Evolutionary conservation across 1,140 invertebrate genomes (phyloP).

Genomic region (Apolygus lucorum): DNA sequence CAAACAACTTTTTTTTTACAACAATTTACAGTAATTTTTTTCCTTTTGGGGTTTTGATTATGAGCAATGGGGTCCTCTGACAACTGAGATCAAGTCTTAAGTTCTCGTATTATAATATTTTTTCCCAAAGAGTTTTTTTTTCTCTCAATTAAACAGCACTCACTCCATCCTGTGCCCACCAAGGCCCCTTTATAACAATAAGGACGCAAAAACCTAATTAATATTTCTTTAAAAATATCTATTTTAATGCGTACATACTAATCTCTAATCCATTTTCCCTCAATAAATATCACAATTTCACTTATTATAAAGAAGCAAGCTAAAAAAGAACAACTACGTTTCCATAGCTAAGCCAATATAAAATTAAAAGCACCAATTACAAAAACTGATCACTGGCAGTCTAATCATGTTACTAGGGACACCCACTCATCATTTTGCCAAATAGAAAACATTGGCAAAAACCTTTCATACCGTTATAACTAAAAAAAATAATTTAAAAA

Average conservation of each 20-base stretch:
- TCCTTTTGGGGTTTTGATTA: neutral
- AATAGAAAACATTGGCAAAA: no score
- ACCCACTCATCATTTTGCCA: no score
- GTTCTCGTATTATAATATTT: slow-evolving; percentile 7
- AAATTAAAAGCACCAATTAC: neutral
- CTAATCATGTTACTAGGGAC: no score
- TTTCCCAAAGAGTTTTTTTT: no score
- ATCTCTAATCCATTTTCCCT: neutral
- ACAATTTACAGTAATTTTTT: slow-evolving; percentile 4
- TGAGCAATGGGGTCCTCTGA: slow-evolving; percentile 14
- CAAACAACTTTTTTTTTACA: no score
- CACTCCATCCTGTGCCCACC: neutral
- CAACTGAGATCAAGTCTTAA: slow-evolving; percentile 15
- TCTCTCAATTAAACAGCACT: neutral
- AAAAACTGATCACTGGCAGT: no score
- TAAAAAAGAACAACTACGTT: neutral
- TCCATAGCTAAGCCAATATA: neutral
- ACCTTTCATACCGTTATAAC: no score
- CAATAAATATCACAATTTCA: slow-evolving; percentile 9
- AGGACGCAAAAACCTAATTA: slow-evolving; percentile 3
- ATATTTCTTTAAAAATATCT: slow-evolving; percentile 2
- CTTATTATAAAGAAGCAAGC: neutral
- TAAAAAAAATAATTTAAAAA: no score
- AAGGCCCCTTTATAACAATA: slow-evolving; percentile 13
- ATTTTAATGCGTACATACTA: slow-evolving; percentile 9